Base-by-base conservation (phyloP, 1,140 invertebrate species). In the Drosophila mojavensis region DNA sequence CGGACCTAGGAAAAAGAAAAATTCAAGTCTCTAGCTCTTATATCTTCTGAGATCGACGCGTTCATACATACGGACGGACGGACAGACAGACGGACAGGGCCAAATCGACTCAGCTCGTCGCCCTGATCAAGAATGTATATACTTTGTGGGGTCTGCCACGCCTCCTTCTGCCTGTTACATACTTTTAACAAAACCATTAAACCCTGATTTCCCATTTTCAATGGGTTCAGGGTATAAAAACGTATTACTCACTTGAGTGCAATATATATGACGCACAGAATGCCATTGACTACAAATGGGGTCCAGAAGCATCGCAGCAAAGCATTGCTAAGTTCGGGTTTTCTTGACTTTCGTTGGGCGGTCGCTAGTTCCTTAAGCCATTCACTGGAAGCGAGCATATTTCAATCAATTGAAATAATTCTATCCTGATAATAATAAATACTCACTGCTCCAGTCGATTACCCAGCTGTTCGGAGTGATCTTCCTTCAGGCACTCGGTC, bases 311-410 rank as follows among this genome's bases (percentile, higher is more conserved):
- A 92, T 36, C 86, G 91, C 0, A 91, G 69, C 7, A 94, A 65
- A 7, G 93, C 93, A 53, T 78, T 92, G 4, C 92, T 68, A 4
- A 94, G 70, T 1, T 68, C 70, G 0, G 94, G 94, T n/a, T 93
- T 92, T n/a, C 79, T 79, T 5, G 86, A 75, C 15, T 81, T 78
- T 1, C 77, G 74, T 13, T 84, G 70, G 0, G 94, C 92, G 6
- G 53, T 59, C 39, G 90, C 75, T 41, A 94, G 20, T 82, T 95
- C 94, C 56, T 88, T 82, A 4, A 86, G 76, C 94, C 94, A 94
- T 71, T 93, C 89, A 60, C 93, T 94, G 45, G 50, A 90, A 91
- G 0, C 1, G 0, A 30, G 1, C 28, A 50, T 9, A 5, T 1
- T 41, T 39, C 17, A 9, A 4, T 1, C 20, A 7, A 6, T 24